Base-by-base conservation (phyloP, 1,140 invertebrate species). In the Samia ricini region DNA sequence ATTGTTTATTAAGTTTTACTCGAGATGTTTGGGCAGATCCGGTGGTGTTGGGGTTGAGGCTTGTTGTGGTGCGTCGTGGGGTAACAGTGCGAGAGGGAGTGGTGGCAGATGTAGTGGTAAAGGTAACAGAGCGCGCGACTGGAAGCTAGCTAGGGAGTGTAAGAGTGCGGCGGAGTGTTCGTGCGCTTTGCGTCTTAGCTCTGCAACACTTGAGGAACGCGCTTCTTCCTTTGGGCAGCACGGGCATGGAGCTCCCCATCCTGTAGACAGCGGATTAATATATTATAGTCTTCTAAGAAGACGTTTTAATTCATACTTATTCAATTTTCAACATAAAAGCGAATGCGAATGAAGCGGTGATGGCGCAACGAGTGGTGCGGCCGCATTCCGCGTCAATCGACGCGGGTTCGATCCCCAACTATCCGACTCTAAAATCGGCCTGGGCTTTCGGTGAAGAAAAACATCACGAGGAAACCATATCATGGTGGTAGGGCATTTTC, bases 161-260 rank as follows among this genome's bases (percentile, higher is more conserved):
- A 96, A 85, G 10, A 97, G 90, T 0, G 96, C 96, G 0, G 97
- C 96, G 1, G 96, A 96, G 83, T 98, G 97, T 79, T 98, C 97
- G 81, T 97, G 96, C 0, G 97, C 97, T 83, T 98, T 98, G 22
- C 97, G 92, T 12, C 97, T 91, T 7, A 98, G 89, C 76, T 98
- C 96, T 0, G 96, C 96, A 18, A 98, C 95, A 82, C 95, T 97
- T 63, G 94, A 95, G n/a, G 94, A 95, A 60, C 95, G 91, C 0
- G 91, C 88, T 63, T 92, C 90, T 56, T 90, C 85, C 67, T 95
- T 93, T 6, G 95, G 94, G 75, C 95, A 96, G 77, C 95, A 96
- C 0, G 95, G 94, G 78, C 95, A 96, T 2, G 95, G 91, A 12
- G 94, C 81, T 4, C 87, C 85, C 87, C 87, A 90, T 60, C 84